A percentile compares a stretch with the other conserved stretches of the same genome.
These are phyloP conservation scores for Grammomys surdaster DNA, from an alignment of 2,113 vertebrate genomes.

Conservation along the genomic window DNA sequence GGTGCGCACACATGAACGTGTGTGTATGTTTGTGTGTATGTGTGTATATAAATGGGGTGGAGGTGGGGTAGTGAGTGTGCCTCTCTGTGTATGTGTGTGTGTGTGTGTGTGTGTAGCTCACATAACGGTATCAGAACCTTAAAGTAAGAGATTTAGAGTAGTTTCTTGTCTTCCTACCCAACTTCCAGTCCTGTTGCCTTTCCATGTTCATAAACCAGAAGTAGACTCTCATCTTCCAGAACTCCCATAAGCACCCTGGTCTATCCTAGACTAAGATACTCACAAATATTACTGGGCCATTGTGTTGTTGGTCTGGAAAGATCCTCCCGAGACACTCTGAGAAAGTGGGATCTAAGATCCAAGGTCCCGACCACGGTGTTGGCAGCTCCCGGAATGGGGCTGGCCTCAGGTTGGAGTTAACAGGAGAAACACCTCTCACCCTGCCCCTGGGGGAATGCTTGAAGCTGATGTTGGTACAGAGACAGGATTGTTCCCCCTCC, in stretches of 20 bases:
- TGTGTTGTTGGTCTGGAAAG: not conserved
- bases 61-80: not conserved
- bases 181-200: not conserved
- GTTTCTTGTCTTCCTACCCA: not conserved
- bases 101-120: no score
- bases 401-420: not conserved
- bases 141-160: not conserved
- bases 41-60: not conserved
- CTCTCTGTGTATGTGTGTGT: not conserved
- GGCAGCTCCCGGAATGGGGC: not conserved
- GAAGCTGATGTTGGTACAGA: fast-evolving
- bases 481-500: not conserved
- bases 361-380: not conserved
- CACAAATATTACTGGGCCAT: fast-evolving
- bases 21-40: no score
- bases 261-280: fast-evolving
- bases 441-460: fast-evolving
- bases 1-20: no score
- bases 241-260: fast-evolving
- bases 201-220: not conserved
- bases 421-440: not conserved
- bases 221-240: not conserved
- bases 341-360: fast-evolving
- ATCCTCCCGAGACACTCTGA: not conserved
- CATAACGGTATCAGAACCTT: not conserved